Conservation (phyloP, 2,797 vertebrate genomes). For the Morus bassanus region DNA sequence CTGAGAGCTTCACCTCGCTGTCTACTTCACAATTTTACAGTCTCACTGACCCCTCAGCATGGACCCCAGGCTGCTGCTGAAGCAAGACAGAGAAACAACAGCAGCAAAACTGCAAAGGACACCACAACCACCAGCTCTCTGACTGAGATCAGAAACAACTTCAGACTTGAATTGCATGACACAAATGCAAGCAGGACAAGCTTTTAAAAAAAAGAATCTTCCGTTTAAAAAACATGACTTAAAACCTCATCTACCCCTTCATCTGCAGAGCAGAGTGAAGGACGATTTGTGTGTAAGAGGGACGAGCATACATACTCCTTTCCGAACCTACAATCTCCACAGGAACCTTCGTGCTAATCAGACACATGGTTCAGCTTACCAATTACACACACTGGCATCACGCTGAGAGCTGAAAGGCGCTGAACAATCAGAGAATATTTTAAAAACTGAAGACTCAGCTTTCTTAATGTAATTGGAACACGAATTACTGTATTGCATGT, state of each 20-base stretch:
- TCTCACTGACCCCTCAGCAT: background rate
- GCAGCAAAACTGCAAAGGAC: background rate
- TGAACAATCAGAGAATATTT: background rate
- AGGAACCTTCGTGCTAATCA: background rate
- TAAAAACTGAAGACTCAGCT: constrained; percentile 3
- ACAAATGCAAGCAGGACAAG: background rate
- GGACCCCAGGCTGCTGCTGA: background rate
- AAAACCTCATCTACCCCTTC: background rate
- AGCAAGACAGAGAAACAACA: background rate
- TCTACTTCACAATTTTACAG: background rate
- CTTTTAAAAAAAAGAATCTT: background rate
- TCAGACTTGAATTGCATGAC: background rate
- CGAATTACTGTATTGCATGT: background rate
- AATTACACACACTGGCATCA: background rate
- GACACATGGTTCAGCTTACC: background rate
- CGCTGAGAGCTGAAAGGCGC: background rate
- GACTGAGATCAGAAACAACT: background rate
- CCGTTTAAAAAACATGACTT: background rate
- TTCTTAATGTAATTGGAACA: background rate
- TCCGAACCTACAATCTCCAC: background rate
- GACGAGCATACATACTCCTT: background rate
- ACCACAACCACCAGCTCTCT: background rate
- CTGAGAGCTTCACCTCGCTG: background rate
- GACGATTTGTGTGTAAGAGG: background rate
- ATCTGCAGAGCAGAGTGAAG: background rate